Evolutionary conservation across 2,888 invertebrate species (phyloP), one percentile per base, ranked within the genome.

Genomic region (Trissolcus brochymenae): DNA sequence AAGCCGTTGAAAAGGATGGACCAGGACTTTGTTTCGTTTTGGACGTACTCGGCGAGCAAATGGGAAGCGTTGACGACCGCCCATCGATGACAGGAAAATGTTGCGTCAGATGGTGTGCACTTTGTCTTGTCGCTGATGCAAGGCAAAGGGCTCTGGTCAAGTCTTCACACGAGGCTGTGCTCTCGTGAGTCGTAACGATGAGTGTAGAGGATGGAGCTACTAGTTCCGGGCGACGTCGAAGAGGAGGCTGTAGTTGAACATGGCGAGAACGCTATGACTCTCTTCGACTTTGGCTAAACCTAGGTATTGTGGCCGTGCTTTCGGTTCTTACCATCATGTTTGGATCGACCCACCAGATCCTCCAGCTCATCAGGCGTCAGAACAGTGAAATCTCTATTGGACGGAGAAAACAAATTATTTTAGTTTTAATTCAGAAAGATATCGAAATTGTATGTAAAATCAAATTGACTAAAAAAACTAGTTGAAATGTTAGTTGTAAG

Each of bases 331-430:
- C 90, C 90, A 83, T 91, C 91, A 83, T 91, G 89, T 55, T 86
- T 85, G 62, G 79, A 90, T 87, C 71, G 91, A 74, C 91, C 92
- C 76, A 92, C 91, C 66, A 93, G 90, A 50, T 91, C 90, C 84
- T 93, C 92, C 68, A 91, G 87, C 83, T 93, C 92, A 35, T 91
- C 91, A 1, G 91, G 91, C 62, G 92, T 92, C 40, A 91, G 90
- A 4, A 92, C 88, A 17, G 87, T 88, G 78, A 88, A 88, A 79
- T 87, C 87, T 79, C 88, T 87, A 81, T 4, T 9, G 7, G 16
- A 46, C 14, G 2, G 1, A 46, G 0, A 46, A 14, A 16, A 16
- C 7, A 6, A 46, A 14, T 43, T 43, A 4, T 43, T 6, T 43
- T 43, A 9, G 46, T 16, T 46, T 46, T 46, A n/a, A n/a, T n/a